phyloP scores from a whole-genome alignment of 2,113 vertebrate genomes.

The Triplophysa tibetana region DNA sequence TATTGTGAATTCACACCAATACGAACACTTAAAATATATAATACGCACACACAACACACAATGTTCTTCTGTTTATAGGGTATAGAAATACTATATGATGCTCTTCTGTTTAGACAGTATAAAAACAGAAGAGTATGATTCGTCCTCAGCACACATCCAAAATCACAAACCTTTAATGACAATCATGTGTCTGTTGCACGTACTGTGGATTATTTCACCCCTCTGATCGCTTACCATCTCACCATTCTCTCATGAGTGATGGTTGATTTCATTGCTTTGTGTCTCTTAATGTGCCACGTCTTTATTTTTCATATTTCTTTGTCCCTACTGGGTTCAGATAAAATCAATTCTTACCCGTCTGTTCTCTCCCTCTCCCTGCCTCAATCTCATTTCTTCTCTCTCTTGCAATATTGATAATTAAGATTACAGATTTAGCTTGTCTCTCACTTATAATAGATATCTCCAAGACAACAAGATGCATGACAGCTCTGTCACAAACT shows the following conservation, averaged over 20 bases:
- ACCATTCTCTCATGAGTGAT: slow-evolving; percentile 1
- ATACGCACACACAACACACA: too few species aligned
- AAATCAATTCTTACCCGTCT: slow-evolving; percentile 12
- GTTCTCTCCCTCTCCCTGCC: slow-evolving; percentile 8
- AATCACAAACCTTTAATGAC: background rate
- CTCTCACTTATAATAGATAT: slow-evolving; percentile 55
- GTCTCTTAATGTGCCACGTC: slow-evolving; percentile 25
- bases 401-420: slow-evolving; percentile 49
- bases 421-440: slow-evolving; percentile 53
- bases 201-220: background rate
- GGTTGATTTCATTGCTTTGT: slow-evolving; percentile 15
- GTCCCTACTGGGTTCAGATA: background rate
- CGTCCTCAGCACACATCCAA: background rate
- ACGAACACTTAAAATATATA: too few species aligned
- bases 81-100: too few species aligned
- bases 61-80: too few species aligned
- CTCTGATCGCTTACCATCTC: slow-evolving; percentile 2
- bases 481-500: slow-evolving; percentile 55
- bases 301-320: background rate
- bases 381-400: slow-evolving; percentile 10
- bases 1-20: too few species aligned
- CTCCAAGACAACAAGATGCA: slow-evolving; percentile 54
- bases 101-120: too few species aligned
- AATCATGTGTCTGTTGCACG: background rate
- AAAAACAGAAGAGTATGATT: background rate